Evolutionary conservation across 2,113 vertebrate species (phyloP).

Genomic region (Isichthys henryi): DNA sequence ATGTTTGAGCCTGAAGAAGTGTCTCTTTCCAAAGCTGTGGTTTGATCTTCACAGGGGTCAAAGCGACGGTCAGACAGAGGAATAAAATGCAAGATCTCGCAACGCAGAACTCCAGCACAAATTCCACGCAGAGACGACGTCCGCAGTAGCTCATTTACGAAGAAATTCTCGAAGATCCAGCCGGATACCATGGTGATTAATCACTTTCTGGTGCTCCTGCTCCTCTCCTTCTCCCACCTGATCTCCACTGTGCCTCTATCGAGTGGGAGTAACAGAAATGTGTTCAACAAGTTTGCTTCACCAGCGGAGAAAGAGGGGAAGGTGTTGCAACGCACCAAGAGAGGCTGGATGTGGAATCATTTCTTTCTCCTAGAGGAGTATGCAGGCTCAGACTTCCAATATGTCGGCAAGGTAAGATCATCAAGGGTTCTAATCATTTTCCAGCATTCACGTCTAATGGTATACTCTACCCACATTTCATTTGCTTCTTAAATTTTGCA

Average conservation of each 20-base stretch:
- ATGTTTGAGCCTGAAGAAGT: background rate
- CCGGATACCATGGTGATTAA: constrained; percentile 62
- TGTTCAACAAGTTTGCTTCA: constrained; percentile 34
- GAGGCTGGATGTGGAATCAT: constrained; percentile 99
- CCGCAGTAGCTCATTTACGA: constrained; percentile 47
- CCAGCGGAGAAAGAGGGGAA: constrained; percentile 54
- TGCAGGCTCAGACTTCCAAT: constrained; percentile 84
- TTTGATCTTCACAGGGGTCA: constrained; percentile 36
- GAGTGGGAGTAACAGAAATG: constrained; percentile 53
- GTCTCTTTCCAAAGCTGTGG: background rate
- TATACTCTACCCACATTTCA: background rate
- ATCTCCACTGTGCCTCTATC: constrained; percentile 45
- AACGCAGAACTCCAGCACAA: constrained; percentile 43
- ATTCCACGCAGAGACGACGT: constrained; percentile 34
- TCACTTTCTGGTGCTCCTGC: constrained; percentile 48
- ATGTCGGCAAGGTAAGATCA: constrained; percentile 90
- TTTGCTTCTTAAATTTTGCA: background rate
- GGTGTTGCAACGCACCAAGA: constrained; percentile 78
- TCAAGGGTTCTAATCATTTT: background rate
- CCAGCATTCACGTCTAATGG: too few relatives aligned
- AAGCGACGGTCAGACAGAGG: constrained; percentile 30
- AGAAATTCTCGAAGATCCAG: constrained; percentile 34
- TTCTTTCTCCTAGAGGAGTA: constrained; percentile 98
- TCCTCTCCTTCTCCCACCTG: constrained; percentile 50
- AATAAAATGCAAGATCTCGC: constrained; percentile 59